Evolutionary conservation across 1,140 invertebrate species (phyloP).

Genomic region (Oreohelix idahoensis): DNA sequence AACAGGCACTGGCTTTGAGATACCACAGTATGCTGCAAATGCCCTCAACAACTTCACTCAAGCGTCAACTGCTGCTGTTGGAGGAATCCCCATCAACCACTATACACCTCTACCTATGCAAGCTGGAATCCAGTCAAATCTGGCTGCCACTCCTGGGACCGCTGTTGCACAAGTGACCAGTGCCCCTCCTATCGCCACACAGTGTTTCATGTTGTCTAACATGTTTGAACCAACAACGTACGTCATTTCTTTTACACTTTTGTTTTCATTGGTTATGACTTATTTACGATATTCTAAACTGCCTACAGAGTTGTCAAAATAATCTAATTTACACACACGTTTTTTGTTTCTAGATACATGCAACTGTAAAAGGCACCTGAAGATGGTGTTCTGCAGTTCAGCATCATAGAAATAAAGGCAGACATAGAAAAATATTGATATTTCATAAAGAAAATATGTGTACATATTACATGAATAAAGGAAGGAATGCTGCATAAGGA

Average conservation of each 20-base stretch:
- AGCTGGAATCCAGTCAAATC: conserved; percentile 31
- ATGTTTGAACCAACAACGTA: conserved; percentile 94
- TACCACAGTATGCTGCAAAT: conserved; percentile 91
- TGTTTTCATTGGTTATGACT: neutral
- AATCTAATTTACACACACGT: too few relatives aligned
- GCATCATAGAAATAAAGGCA: too few relatives aligned
- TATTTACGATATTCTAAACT: too few relatives aligned
- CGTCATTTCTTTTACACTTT: conserved; percentile 61
- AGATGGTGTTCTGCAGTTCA: too few relatives aligned
- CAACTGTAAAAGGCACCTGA: too few relatives aligned
- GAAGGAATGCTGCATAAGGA: too few relatives aligned
- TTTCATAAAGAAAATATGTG: too few relatives aligned
- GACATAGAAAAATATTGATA: too few relatives aligned
- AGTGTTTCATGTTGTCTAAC: conserved; percentile 99
- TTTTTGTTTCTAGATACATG: too few relatives aligned
- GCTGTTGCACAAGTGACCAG: conserved; percentile 38
- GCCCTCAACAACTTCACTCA: conserved; percentile 79
- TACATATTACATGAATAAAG: too few relatives aligned
- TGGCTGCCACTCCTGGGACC: conserved; percentile 35
- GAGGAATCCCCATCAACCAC: conserved; percentile 22
- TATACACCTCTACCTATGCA: conserved; percentile 13
- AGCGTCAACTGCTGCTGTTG: conserved; percentile 1
- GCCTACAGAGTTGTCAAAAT: too few relatives aligned
- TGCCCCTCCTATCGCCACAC: conserved; percentile 94
- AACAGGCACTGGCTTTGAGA: conserved; percentile 83